phyloP scores from a whole-genome alignment of 2,888 invertebrate genomes.

The Bombyx huttoni region DNA sequence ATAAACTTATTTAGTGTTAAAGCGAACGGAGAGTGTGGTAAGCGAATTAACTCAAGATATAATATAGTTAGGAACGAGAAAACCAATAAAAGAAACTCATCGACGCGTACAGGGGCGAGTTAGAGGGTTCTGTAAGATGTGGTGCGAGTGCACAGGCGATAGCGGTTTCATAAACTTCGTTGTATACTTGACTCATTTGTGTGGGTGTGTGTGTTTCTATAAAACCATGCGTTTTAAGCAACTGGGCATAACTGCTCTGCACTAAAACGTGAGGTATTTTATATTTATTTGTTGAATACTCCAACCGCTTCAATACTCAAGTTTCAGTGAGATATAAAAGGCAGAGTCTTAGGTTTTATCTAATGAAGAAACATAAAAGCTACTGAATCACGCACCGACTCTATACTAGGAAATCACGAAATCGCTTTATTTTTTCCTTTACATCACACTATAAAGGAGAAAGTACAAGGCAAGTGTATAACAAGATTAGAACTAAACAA shows the following conservation, averaged over 20 bases:
- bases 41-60: slow-evolving; percentile 39
- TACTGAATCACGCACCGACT: background rate
- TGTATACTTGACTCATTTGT: background rate
- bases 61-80: slow-evolving; percentile 39
- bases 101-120: slow-evolving; percentile 12
- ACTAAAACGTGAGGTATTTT: too few relatives aligned
- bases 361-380: too few relatives aligned
- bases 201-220: too few relatives aligned
- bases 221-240: too few relatives aligned
- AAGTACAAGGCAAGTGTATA: slow-evolving; percentile 44
- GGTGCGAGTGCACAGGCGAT: slow-evolving; percentile 4
- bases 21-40: slow-evolving; percentile 19
- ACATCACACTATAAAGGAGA: slow-evolving; percentile 20
- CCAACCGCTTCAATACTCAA: background rate
- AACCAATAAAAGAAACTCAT: slow-evolving; percentile 36
- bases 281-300: too few relatives aligned
- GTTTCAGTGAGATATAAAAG: background rate
- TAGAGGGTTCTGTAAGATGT: background rate
- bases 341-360: too few relatives aligned
- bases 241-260: too few relatives aligned
- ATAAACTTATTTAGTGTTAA: slow-evolving; percentile 1
- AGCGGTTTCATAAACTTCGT: background rate
- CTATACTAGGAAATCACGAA: background rate
- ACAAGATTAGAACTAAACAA: slow-evolving; percentile 45
- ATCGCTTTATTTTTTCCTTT: slow-evolving; percentile 5